A percentile compares a stretch with the other conserved stretches of the same genome.
Evolutionary conservation across 2,113 vertebrate genomes (phyloP).

Genomic region (Campylorhamphus procurvoides): DNA sequence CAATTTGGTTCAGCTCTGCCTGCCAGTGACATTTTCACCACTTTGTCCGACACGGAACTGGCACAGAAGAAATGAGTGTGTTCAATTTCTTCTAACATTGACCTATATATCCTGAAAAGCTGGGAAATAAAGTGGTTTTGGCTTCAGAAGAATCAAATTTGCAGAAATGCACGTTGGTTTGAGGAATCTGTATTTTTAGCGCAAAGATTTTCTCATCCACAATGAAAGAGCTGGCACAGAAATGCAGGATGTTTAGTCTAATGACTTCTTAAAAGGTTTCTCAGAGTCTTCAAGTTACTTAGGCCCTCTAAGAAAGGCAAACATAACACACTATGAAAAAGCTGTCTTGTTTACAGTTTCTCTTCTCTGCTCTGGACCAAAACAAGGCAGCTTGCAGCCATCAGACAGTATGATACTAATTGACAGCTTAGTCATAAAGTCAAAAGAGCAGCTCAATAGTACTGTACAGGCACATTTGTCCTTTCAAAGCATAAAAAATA

Average conservation of each 20-base stretch:
- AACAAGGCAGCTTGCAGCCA: background rate
- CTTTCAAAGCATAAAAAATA: background rate
- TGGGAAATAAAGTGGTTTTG: background rate
- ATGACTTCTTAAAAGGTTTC: slow-evolving; percentile 10
- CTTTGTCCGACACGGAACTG: accelerated
- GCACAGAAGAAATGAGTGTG: background rate
- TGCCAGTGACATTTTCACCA: background rate
- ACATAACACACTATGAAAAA: background rate
- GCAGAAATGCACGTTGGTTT: background rate
- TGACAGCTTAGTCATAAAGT: slow-evolving; percentile 27
- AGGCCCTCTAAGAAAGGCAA: background rate
- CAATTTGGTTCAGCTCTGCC: background rate
- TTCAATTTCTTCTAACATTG: background rate
- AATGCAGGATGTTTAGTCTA: background rate
- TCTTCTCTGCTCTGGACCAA: background rate
- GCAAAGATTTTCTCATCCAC: background rate
- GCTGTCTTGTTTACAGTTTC: background rate
- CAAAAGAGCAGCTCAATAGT: background rate
- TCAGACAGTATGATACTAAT: background rate
- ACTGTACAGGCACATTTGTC: background rate
- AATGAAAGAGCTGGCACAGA: background rate
- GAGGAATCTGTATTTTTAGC: background rate
- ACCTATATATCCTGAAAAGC: background rate
- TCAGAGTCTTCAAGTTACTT: background rate
- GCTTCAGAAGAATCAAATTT: background rate